A percentile compares a stretch with the other conserved stretches of the same genome.
Evolutionary conservation across 2,888 invertebrate genomes (phyloP).

Genomic region (Acanthopleura granulata): DNA sequence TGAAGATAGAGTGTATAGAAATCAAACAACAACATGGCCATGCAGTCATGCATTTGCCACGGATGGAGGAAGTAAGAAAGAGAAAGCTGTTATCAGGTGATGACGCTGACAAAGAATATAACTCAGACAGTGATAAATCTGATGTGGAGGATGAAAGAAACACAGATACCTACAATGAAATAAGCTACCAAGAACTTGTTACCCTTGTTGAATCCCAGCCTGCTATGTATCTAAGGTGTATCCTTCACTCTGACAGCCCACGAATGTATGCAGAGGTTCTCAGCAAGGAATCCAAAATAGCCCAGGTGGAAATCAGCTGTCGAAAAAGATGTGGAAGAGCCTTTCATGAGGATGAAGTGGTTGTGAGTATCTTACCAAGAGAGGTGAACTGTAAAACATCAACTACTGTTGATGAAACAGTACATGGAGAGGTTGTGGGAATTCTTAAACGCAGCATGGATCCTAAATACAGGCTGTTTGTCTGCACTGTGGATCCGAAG

Average conservation of each 20-base stretch:
- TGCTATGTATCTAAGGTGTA: constrained; percentile 44
- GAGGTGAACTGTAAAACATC: constrained; percentile 23
- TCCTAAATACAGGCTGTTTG: constrained; percentile 47
- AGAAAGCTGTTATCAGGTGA: constrained; percentile 28
- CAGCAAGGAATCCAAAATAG: constrained; percentile 16
- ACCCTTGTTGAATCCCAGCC: constrained; percentile 40
- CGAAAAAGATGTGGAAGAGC: constrained; percentile 49
- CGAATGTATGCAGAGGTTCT: constrained; percentile 37
- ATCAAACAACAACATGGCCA: constrained; percentile 44
- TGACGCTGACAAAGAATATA: constrained; percentile 30
- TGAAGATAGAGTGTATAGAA: constrained; percentile 38
- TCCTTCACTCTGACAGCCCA: constrained; percentile 36
- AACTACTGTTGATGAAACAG: constrained; percentile 17
- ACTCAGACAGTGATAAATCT: constrained; percentile 30
- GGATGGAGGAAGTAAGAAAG: constrained; percentile 20
- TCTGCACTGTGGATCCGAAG: constrained; percentile 54
- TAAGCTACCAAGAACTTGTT: constrained; percentile 33
- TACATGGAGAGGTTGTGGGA: constrained; percentile 53
- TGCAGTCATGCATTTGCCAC: constrained; percentile 38
- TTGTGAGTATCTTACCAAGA: constrained; percentile 41
- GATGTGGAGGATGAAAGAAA: constrained; percentile 20
- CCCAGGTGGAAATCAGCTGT: constrained; percentile 39
- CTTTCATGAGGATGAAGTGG: constrained; percentile 57
- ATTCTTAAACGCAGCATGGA: constrained; percentile 51
- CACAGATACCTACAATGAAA: neutral